phyloP scores from a whole-genome alignment of 2,113 vertebrate genomes.

The Rhinichthys klamathensis region DNA sequence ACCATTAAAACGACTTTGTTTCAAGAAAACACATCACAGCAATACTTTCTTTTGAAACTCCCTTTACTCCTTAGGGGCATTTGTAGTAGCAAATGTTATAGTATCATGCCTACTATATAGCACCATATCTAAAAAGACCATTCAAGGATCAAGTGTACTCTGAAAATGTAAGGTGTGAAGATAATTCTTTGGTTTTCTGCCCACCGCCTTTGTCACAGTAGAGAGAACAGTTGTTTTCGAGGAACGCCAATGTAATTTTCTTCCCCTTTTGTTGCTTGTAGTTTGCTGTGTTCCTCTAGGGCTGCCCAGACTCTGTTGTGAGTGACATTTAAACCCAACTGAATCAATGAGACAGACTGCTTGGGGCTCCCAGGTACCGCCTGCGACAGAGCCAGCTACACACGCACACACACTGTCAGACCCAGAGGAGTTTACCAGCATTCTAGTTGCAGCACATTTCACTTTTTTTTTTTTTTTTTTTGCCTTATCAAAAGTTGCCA shows the following conservation, averaged over 20 bases:
- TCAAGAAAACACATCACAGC: not conserved
- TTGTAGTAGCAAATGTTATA: not conserved
- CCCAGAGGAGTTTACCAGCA: constrained; percentile 10
- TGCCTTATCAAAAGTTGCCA: constrained; percentile 31
- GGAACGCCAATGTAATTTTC: constrained; percentile 36
- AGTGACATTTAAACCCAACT: constrained; percentile 76
- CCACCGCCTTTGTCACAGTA: constrained; percentile 7
- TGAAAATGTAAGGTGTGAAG: not conserved
- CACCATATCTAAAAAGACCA: not conserved
- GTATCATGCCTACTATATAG: not conserved
- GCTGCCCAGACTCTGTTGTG: constrained; percentile 63
- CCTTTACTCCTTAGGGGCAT: not conserved
- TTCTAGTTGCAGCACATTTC: constrained; percentile 20
- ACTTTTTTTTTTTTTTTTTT: constrained; percentile 1
- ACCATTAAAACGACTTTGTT: not conserved
- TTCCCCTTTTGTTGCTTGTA: constrained; percentile 50
- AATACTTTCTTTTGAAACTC: not conserved
- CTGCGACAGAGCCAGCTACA: constrained; percentile 50
- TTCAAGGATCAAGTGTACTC: not conserved
- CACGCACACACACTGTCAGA: constrained; percentile 23
- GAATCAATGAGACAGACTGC: constrained; percentile 73
- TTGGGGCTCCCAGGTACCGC: constrained; percentile 62
- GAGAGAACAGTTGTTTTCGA: constrained; percentile 29
- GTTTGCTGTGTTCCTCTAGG: constrained; percentile 36
- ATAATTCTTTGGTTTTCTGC: not conserved